Conservation (phyloP, 2,888 invertebrate species). For the Drosophila imparisetae region DNA sequence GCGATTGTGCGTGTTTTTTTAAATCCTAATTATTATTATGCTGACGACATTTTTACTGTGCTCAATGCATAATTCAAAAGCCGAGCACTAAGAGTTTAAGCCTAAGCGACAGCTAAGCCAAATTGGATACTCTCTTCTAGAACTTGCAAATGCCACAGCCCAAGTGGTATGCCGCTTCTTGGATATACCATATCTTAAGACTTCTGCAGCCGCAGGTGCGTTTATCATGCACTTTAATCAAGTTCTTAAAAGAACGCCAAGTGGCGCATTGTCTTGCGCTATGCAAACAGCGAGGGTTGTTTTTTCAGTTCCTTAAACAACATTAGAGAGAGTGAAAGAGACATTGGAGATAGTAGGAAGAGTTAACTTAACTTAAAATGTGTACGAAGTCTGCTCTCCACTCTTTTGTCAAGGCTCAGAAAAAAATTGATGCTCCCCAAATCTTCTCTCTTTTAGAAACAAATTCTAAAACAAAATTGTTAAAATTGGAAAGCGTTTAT, state of each 20-base stretch:
- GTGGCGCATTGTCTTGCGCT: conserved; percentile 44
- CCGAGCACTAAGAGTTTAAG: conserved; percentile 41
- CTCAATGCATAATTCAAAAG: conserved; percentile 60
- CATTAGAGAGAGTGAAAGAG: neutral
- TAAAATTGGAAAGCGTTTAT: neutral
- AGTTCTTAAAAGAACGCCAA: conserved; percentile 49
- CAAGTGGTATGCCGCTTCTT: conserved; percentile 1
- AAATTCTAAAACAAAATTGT: neutral
- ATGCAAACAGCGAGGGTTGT: conserved; percentile 16
- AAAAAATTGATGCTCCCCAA: neutral
- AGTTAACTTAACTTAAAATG: neutral
- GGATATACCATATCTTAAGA: conserved; percentile 1
- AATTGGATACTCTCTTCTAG: conserved; percentile 32
- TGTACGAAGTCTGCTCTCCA: neutral
- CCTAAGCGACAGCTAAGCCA: conserved; percentile 48
- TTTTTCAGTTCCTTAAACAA: neutral
- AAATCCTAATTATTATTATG: conserved; percentile 31
- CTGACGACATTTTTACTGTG: conserved; percentile 63
- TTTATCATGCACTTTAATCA: conserved; percentile 68
- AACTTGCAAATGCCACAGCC: conserved; percentile 10
- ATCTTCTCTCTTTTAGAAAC: neutral
- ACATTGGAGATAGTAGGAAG: neutral
- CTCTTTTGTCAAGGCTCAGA: neutral
- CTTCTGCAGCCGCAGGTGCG: conserved; percentile 62
- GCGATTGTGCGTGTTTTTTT: conserved; percentile 1